phyloP scores from a whole-genome alignment of 2,113 vertebrate genomes.

The Lasiurus borealis region DNA sequence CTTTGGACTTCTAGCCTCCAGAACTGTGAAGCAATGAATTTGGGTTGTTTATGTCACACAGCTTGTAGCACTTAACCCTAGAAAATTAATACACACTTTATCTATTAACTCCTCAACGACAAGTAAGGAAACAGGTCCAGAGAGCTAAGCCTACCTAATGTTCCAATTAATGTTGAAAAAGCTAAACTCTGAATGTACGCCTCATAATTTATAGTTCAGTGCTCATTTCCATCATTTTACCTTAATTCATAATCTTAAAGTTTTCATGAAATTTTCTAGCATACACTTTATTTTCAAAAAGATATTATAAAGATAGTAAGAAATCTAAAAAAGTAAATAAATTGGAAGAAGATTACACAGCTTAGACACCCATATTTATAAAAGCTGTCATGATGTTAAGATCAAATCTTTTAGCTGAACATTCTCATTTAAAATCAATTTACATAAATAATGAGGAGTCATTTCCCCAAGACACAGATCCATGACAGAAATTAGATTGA shows the following conservation, averaged over 20 bases:
- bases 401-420: slow-evolving; percentile 82
- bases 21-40: background rate
- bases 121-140: background rate
- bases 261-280: slow-evolving; percentile 29
- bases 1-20: background rate
- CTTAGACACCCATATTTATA: slow-evolving; percentile 79
- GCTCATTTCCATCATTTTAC: background rate
- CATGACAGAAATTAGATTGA: slow-evolving; percentile 77
- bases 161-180: background rate
- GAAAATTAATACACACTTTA: background rate
- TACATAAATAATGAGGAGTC: slow-evolving; percentile 84
- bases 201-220: background rate
- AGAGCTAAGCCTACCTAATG: background rate
- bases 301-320: slow-evolving; percentile 36
- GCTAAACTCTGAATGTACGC: background rate
- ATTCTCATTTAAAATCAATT: slow-evolving; percentile 88
- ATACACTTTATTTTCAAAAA: slow-evolving; percentile 8
- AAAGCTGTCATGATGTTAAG: slow-evolving; percentile 76
- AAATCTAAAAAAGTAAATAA: slow-evolving; percentile 64
- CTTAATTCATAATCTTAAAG: background rate
- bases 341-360: slow-evolving; percentile 58
- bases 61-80: background rate
- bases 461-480: slow-evolving; percentile 77
- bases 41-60: background rate
- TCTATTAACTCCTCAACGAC: background rate